Evolutionary conservation across 2,113 vertebrate species (phyloP).

Genomic region (human): GRCh38 chr18:72423001-72423500

Average conservation of each 20-base stretch:
- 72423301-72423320: rapidly evolving
- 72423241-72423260: neutral
- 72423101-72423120: neutral
- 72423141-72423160: neutral
- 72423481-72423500: neutral
- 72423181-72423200: neutral
- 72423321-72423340: neutral
- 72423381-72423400: neutral
- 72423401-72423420: neutral
- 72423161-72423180: rapidly evolving
- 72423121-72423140: neutral
- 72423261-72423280: rapidly evolving
- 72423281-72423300: neutral
- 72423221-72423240: rapidly evolving
- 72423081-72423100: too few relatives aligned
- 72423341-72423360: neutral
- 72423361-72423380: neutral
- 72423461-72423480: neutral
- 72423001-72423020: neutral
- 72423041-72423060: neutral
- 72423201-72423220: neutral
- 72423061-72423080: neutral
- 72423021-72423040: neutral
- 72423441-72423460: neutral
- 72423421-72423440: neutral